phyloP scores from a whole-genome alignment of 2,113 vertebrate species.

The Meriones unguiculatus region DNA sequence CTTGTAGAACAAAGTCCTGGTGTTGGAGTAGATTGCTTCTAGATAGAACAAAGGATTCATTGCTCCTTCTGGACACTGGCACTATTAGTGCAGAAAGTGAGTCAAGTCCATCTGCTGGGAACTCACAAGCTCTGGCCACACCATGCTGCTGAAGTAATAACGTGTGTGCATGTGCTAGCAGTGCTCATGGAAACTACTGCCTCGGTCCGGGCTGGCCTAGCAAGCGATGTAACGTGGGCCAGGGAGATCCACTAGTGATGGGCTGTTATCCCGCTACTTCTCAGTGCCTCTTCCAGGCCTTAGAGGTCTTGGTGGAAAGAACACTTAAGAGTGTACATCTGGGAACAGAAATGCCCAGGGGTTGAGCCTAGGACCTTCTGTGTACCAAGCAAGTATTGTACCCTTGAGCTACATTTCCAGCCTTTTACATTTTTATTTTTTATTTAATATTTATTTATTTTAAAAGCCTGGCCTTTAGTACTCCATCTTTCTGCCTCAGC shows the following conservation, averaged over 20 bases:
- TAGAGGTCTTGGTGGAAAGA: constrained; percentile 28
- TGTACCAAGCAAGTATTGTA: not conserved
- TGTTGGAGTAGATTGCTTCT: constrained; percentile 62
- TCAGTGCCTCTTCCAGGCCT: constrained; percentile 45
- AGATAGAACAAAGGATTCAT: constrained; percentile 63
- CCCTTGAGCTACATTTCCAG: not conserved
- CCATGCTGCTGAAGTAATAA: not conserved
- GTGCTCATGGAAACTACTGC: constrained; percentile 49
- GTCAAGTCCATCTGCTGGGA: constrained; percentile 63
- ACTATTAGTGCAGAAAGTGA: constrained; percentile 62
- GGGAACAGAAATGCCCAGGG: constrained; percentile 50
- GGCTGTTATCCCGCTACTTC: constrained; percentile 41
- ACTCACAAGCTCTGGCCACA: constrained; percentile 31
- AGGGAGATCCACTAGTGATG: constrained; percentile 31
- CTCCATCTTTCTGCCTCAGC: not conserved
- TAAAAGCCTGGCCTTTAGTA: not conserved
- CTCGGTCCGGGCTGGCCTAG: constrained; percentile 58
- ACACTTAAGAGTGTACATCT: constrained; percentile 14
- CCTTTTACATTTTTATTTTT: not conserved
- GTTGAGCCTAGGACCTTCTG: not conserved
- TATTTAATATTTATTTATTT: not conserved
- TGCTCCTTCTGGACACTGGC: constrained; percentile 60
- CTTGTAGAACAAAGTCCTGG: constrained; percentile 64
- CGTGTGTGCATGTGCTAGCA: constrained; percentile 46
- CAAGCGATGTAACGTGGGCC: constrained; percentile 43